Evolutionary conservation across 2,797 vertebrate species (phyloP), one percentile per base, ranked within the genome.

Genomic region (Ispidina picta): DNA sequence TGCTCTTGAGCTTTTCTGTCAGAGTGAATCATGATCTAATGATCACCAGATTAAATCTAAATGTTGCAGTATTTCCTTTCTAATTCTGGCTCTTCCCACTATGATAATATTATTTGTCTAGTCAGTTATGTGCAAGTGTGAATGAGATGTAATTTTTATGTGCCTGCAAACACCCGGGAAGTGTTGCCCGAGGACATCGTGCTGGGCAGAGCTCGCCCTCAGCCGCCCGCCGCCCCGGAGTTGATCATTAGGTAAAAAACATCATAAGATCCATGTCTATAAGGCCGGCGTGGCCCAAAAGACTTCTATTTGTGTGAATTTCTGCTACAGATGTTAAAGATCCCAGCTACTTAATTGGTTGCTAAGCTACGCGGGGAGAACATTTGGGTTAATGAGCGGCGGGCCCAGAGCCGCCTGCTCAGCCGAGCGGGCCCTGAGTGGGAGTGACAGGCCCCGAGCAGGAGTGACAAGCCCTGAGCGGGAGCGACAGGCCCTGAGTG

Each of bases 361-460:
- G 89, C 90, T 85, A 71, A 33, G 90, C 72, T 44, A 90, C 74
- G 1, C 17, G 2, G 22, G 5, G 74, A 89, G 92, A 79, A 79
- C 54, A 68, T 93, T 88, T 74, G 93, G 90, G 96, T 83, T 94
- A 79, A 58, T 64, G 94, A 63, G 88, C 20, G 71, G 29, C 41
- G 54, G 88, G 95, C 86, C 97, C 92, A 91, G 96, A 97, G 98
- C 98, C 96, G 97, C 97, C 97, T 98, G 98, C 96, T 98, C 98
- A 98, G 95, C 98, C 94, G 97, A 97, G 98, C 97, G 95, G 97
- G 97, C 95, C 92, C 97, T 98, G 98, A 98, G 97, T 83, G 96
- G 98, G 98, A 97, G 86, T 82, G 98, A 98, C 98, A 98, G 96
- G 97, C 97, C 96, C 97, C 98, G 98, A 98, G 97, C 85, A 96